Evolutionary conservation across 92 coral and sea anemone genomes (phyloP), one percentile per base, ranked within the genome.

Genomic region (Palythoa grandis): DNA sequence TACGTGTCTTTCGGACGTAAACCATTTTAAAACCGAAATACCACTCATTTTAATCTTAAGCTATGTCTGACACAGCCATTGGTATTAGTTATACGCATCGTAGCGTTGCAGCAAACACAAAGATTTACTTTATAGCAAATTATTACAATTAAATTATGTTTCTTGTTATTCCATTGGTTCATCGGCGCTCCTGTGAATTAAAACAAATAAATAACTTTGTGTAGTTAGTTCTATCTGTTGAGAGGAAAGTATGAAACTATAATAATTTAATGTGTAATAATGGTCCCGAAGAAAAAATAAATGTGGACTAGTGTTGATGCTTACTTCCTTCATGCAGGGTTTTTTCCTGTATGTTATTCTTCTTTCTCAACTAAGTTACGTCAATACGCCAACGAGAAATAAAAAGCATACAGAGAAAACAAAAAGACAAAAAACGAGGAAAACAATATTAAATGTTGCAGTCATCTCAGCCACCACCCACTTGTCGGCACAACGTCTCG

Each of bases 81-180:
- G 58, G 29, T 37, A 80, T 52, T 47, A 39, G 60, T n/a, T 39
- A 23, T 19, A 60, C 22, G 47, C 53, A 56, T 76, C n/a, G 47
- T 25, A 1, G 23, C 13, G 67, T 25, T 52, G 73, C 16, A 35
- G 70, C 37, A 50, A 72, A 63, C 83, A 65, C 15, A 58, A 73
- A 75, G 29, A 43, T 66, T 66, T 68, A 52, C 60, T 76, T 52
- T 53, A 72, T 3, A 43, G 54, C 38, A 66, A 39, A 57, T 75
- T 37, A 74, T 54, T 70, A 70, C 15, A 20, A 88, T 29, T 47
- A 58, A 66, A 57, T 65, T 85, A 89, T 4, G 92, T 50, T 47
- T 92, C 96, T 70, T 91, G 91, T 7, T 88, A 96, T 61, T 92
- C 98, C 98, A 94, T 96, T 43, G 94, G 92, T 70, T 86, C 89